phyloP scores from a whole-genome alignment of 2,797 vertebrate species.

The Myiothlypis coronata region DNA sequence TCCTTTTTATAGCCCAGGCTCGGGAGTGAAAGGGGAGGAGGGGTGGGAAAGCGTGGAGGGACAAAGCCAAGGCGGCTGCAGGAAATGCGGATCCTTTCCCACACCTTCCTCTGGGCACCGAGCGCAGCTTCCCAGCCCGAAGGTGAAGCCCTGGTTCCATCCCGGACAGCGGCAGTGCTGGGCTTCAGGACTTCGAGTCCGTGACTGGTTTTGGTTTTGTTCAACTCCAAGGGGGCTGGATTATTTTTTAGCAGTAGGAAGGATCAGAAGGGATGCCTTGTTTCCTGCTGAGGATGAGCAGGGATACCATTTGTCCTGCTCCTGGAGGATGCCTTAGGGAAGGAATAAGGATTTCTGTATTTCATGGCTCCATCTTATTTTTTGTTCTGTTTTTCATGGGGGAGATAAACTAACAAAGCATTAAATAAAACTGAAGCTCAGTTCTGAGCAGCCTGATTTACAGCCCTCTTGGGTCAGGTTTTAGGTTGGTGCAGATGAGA shows the following conservation, averaged over 20 bases:
- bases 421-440: neutral
- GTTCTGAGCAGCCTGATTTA: neutral
- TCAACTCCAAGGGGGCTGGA: neutral
- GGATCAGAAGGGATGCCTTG: neutral
- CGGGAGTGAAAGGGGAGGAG: neutral
- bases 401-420: neutral
- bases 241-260: neutral
- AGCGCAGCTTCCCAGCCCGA: neutral
- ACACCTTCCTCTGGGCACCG: neutral
- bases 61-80: neutral
- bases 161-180: neutral
- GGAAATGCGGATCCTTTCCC: neutral
- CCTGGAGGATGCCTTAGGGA: neutral
- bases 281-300: neutral
- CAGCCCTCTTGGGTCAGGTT: neutral
- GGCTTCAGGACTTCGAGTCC: neutral
- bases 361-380: neutral
- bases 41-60: neutral
- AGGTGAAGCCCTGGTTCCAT: neutral
- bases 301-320: neutral
- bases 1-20: conserved; percentile 8
- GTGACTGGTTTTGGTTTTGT: neutral
- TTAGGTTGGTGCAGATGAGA: neutral
- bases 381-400: neutral
- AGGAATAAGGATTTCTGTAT: neutral